A percentile compares a stretch with the other conserved stretches of the same genome.
Conservation (phyloP, 2,888 invertebrate genomes). For the Malachius bipustulatus region DNA sequence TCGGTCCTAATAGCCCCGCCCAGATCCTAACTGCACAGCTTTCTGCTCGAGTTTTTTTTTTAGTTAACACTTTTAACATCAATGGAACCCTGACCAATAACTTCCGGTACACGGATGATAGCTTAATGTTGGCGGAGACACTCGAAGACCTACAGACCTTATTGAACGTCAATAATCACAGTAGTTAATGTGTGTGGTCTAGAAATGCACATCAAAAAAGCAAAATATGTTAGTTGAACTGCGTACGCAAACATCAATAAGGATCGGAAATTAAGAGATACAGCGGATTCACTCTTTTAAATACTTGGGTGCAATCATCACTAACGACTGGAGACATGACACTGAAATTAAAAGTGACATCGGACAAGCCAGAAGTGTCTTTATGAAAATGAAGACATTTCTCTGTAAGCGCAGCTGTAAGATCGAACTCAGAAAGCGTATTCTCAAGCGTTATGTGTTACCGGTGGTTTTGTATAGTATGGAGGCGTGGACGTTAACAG, state of each 20-base stretch:
- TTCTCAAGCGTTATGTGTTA: no score
- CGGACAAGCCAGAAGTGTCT: no score
- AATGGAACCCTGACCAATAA: conserved; percentile 5
- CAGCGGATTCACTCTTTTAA: conserved; percentile 4
- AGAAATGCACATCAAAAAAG: conserved; percentile 6
- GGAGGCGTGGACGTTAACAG: no score
- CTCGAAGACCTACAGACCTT: conserved; percentile 5
- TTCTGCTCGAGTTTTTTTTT: no score
- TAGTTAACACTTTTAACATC: no score
- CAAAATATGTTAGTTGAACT: background rate
- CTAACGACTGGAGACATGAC: conserved; percentile 5
- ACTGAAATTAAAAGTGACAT: no score
- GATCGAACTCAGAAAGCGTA: no score
- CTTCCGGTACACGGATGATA: conserved; percentile 6
- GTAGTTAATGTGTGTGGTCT: conserved; percentile 2
- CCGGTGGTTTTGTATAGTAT: no score
- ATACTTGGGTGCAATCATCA: conserved; percentile 5
- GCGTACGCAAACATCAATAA: conserved; percentile 3
- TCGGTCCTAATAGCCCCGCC: no score
- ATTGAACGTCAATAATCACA: background rate
- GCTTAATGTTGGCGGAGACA: conserved; percentile 4
- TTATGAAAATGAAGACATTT: no score
- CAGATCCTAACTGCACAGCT: no score
- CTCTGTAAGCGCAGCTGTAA: no score
- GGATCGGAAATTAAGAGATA: conserved; percentile 5